phyloP scores from a whole-genome alignment of 2,888 invertebrate species.

The Emmelina monodactyla region DNA sequence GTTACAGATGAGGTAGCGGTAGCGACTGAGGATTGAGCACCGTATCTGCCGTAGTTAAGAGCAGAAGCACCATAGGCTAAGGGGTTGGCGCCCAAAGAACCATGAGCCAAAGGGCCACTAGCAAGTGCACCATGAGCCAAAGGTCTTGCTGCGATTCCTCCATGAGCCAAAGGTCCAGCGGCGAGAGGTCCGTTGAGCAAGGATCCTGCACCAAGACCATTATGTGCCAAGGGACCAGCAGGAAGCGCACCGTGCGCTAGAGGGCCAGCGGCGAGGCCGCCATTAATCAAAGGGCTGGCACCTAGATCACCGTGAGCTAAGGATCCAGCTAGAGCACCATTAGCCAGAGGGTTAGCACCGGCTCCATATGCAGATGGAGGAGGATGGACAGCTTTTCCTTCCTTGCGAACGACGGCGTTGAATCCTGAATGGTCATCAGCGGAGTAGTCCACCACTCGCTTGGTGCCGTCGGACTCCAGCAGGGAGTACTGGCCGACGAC shows the following conservation, averaged over 20 bases:
- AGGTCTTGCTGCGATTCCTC: too few relatives aligned
- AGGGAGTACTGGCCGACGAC: too few relatives aligned
- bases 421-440: too few relatives aligned
- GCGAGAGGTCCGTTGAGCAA: too few relatives aligned
- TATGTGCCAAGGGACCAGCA: slow-evolving; percentile 12
- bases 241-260: slow-evolving; percentile 13
- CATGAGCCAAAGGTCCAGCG: too few relatives aligned
- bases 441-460: too few relatives aligned
- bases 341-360: slow-evolving; percentile 20
- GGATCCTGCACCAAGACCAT: slow-evolving; percentile 13
- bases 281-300: too few relatives aligned
- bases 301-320: too few relatives aligned
- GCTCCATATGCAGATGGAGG: slow-evolving; percentile 21
- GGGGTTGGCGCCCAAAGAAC: slow-evolving; percentile 11
- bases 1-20: too few relatives aligned
- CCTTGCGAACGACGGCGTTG: slow-evolving; percentile 35
- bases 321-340: slow-evolving; percentile 16
- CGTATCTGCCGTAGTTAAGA: slow-evolving; percentile 5
- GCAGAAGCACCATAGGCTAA: slow-evolving; percentile 13
- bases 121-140: slow-evolving; percentile 11
- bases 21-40: slow-evolving; percentile 8
- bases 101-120: neutral
- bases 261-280: slow-evolving; percentile 12
- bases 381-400: too few relatives aligned
- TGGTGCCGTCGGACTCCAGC: too few relatives aligned